phyloP scores from a whole-genome alignment of 2,888 invertebrate genomes.

The Iphiclides podalirius region DNA sequence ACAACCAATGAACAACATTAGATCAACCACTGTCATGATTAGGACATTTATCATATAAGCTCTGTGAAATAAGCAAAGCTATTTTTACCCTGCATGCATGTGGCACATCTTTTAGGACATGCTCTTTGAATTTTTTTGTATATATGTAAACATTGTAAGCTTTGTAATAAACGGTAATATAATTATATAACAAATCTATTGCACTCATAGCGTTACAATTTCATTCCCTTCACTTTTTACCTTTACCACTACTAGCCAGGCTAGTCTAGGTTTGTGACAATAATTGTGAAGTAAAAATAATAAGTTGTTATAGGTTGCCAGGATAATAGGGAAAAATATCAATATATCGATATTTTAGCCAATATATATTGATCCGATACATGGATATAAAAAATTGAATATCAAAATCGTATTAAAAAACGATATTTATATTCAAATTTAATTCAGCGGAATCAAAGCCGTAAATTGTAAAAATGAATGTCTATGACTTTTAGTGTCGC shows the following conservation, averaged over 20 bases:
- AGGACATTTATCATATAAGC: neutral
- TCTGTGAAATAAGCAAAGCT: neutral
- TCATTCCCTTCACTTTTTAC: neutral
- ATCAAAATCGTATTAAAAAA: no score
- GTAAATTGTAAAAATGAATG: no score
- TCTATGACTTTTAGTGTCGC: no score
- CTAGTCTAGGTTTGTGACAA: no score
- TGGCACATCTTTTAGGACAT: neutral
- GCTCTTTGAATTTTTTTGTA: neutral
- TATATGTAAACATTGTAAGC: conserved; percentile 1
- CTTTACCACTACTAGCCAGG: neutral
- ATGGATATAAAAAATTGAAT: no score
- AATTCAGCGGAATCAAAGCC: no score
- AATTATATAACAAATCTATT: neutral
- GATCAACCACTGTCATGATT: neutral
- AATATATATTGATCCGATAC: no score
- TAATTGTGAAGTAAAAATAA: no score
- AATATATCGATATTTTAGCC: no score
- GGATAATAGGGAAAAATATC: no score
- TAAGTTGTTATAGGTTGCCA: no score
- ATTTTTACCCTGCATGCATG: neutral
- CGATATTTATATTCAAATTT: no score
- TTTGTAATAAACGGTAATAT: neutral
- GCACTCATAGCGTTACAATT: neutral
- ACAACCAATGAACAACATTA: neutral